Conservation (phyloP, 1,140 invertebrate genomes). For the Leptestheria dahalacensis region DNA sequence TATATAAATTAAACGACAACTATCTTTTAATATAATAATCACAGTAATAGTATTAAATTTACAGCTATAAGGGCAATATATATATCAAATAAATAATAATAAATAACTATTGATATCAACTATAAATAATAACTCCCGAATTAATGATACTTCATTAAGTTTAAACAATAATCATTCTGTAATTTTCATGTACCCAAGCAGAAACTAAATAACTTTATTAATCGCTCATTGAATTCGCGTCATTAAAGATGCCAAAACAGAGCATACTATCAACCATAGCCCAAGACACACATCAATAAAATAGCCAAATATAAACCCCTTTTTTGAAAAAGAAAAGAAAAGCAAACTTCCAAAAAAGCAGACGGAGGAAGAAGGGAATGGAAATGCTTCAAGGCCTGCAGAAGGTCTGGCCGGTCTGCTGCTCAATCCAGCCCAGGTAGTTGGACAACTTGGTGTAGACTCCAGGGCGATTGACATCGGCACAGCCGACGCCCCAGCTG, state of each 20-base stretch:
- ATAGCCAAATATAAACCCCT: background rate
- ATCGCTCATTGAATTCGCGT: background rate
- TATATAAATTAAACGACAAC: no score
- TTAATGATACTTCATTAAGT: no score
- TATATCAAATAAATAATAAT: no score
- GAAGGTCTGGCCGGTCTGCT: constrained; percentile 1
- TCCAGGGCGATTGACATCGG: constrained; percentile 42
- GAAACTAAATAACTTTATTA: background rate
- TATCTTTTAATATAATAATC: no score
- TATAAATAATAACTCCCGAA: no score
- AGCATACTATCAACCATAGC: background rate
- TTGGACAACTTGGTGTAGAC: constrained; percentile 49
- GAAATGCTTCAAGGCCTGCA: background rate
- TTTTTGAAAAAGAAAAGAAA: background rate
- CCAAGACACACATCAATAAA: background rate
- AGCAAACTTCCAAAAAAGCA: background rate
- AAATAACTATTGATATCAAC: no score
- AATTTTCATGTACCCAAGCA: no score
- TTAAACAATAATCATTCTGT: no score
- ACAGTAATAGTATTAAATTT: no score
- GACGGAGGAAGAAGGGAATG: background rate
- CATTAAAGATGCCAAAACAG: background rate
- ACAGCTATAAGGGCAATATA: no score
- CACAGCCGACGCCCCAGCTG: constrained; percentile 57
- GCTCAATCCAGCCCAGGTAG: constrained; percentile 41